Evolutionary conservation across 2,113 vertebrate species (phyloP).

Genomic region (Eretmochelys imbricata): DNA sequence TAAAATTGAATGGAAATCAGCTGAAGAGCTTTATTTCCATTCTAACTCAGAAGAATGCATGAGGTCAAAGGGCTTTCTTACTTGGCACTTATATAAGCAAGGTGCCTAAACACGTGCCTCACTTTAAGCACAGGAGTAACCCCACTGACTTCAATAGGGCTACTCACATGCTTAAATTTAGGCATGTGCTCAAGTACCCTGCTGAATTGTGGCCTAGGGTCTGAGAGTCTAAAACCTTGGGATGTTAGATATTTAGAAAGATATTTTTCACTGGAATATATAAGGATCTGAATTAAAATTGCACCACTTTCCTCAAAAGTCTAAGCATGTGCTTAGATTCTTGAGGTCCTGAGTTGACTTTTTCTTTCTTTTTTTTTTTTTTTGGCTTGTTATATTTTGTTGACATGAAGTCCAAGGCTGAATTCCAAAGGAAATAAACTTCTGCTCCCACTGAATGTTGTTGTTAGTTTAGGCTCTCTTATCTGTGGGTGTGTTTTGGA

Average conservation of each 20-base stretch:
- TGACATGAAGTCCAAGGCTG: background rate
- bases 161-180: background rate
- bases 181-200: background rate
- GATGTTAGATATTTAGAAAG: background rate
- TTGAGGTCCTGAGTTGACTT: background rate
- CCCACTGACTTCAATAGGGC: accelerated
- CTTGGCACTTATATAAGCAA: background rate
- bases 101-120: background rate
- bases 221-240: background rate
- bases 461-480: background rate
- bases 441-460: background rate
- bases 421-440: constrained; percentile 29
- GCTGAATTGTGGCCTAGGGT: accelerated
- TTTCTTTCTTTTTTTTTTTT: accelerated
- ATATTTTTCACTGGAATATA: background rate
- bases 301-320: background rate
- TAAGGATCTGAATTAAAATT: background rate
- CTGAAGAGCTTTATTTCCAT: background rate
- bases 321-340: background rate
- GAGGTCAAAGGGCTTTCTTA: background rate
- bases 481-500: constrained; percentile 31
- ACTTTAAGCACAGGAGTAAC: background rate
- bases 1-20: background rate
- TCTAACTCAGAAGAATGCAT: background rate
- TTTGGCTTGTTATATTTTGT: background rate